Base-by-base conservation (phyloP, 2,797 vertebrate species). In the Tapera naevia region DNA sequence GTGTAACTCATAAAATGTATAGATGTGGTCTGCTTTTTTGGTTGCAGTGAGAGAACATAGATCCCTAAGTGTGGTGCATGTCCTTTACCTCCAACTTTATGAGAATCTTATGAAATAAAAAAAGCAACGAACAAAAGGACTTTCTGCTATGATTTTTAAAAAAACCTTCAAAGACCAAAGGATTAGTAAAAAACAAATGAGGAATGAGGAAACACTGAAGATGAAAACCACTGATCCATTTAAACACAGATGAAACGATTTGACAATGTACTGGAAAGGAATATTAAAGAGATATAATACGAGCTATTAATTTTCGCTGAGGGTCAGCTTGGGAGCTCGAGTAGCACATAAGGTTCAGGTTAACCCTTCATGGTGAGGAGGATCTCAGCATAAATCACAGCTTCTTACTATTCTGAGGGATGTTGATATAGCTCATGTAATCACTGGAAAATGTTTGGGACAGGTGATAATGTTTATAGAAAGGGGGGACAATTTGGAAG, bases 221-320 rank as follows among this genome's bases (percentile, higher is more conserved):
- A 85, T 82, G 78, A 84, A 94, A 94, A 90, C 33, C 80, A 67
- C 48, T 78, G 89, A 94, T 94, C 88, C 93, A 80, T 94, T 90
- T 85, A 91, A 95, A 73, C 62, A 67, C 57, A 87, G 93, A 96
- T 93, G 54, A 95, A 95, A 97, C 0, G 30, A 80, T 93, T 71
- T 91, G 74, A 70, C 71, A 93, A 75, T 61, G 71, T 62, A 64
- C 80, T 73, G 86, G 71, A 53, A 84, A 81, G 32, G 90, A 96
- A 94, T 94, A 93, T 94, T 95, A 93, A 93, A 83, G 35, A 91
- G 88, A 93, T 78, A 69, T 50, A 91, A 93, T 78, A 69, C 53
- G 91, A 95, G 78, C 83, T 93, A 93, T 91, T 94, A 93, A 89
- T 94, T 95, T 96, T 93, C 86, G 71, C 65, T 53, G 74, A 89